Evolutionary conservation across 37 sponge, comb jelly and placozoan species (phyloP).

Genomic region (Aplysina aerophoba): DNA sequence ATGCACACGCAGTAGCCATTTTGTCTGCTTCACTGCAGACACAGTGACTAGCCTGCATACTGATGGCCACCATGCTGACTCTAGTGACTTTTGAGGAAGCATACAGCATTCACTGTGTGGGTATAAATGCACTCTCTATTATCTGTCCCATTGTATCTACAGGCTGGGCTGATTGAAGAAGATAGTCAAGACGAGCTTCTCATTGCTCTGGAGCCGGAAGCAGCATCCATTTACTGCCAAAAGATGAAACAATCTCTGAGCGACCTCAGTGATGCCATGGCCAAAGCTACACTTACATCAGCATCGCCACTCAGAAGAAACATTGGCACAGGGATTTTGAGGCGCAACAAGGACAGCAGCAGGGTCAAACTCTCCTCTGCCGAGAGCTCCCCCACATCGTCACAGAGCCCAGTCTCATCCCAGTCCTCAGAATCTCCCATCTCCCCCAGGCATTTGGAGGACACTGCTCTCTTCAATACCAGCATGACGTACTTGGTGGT

Average conservation of each 20-base stretch:
- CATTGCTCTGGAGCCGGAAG: conserved; percentile 83
- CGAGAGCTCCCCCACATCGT: conserved; percentile 32
- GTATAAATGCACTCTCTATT: too few species aligned
- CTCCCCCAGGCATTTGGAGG: background rate
- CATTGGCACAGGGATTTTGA: background rate
- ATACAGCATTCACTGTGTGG: too few species aligned
- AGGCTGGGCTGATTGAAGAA: conserved; percentile 69
- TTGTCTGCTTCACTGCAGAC: too few species aligned
- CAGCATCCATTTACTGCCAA: conserved; percentile 72
- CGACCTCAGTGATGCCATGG: conserved; percentile 45
- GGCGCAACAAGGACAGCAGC: background rate
- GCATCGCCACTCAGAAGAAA: conserved; percentile 3
- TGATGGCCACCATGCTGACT: too few species aligned
- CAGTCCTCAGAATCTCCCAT: conserved; percentile 17
- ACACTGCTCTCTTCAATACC: background rate
- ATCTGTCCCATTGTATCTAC: background rate
- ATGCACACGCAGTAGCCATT: too few species aligned
- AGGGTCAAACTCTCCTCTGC: background rate
- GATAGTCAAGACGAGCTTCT: conserved; percentile 54
- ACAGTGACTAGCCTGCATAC: too few species aligned
- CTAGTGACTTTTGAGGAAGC: too few species aligned
- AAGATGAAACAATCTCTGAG: conserved; percentile 39
- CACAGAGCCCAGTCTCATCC: conserved; percentile 16
- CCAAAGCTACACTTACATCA: background rate
- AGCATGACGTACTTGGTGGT: conserved; percentile 70